Evolutionary conservation across 2,113 vertebrate genomes (phyloP).

Genomic region (Xiphophorus hellerii): DNA sequence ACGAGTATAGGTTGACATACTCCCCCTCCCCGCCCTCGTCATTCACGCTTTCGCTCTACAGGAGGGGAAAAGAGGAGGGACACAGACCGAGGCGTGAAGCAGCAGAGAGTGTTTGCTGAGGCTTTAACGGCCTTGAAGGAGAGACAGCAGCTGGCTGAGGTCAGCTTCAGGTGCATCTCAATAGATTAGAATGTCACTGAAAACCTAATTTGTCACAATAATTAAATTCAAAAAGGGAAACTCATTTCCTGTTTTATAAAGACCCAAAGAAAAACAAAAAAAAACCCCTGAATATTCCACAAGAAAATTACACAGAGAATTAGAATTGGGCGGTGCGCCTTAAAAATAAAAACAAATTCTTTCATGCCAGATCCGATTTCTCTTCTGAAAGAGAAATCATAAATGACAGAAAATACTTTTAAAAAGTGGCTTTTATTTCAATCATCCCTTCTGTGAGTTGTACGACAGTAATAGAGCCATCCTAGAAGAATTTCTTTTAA

Average conservation of each 20-base stretch:
- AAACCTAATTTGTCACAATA: not conserved
- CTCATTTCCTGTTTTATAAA: not conserved
- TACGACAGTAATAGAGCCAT: too few species aligned
- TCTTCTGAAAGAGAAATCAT: too few species aligned
- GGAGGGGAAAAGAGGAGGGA: constrained; percentile 69
- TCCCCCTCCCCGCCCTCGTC: constrained; percentile 96
- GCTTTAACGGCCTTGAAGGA: constrained; percentile 36
- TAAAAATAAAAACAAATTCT: too few species aligned
- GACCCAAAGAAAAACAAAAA: not conserved
- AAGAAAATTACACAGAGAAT: too few species aligned
- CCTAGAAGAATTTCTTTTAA: too few species aligned
- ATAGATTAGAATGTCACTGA: not conserved
- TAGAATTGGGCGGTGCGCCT: too few species aligned
- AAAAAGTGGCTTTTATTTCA: too few species aligned
- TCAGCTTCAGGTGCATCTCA: constrained; percentile 7
- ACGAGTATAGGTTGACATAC: constrained; percentile 94
- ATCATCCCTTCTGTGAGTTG: too few species aligned
- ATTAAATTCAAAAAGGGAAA: not conserved
- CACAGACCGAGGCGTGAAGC: constrained; percentile 15
- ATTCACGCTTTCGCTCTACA: constrained; percentile 90
- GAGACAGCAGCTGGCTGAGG: constrained; percentile 34
- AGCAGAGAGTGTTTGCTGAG: constrained; percentile 20
- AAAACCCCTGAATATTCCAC: not conserved
- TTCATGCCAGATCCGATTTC: too few species aligned
- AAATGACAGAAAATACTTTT: too few species aligned